Evolutionary conservation across 2,797 vertebrate species (phyloP).

Genomic region (Pogonophryne albipinna): DNA sequence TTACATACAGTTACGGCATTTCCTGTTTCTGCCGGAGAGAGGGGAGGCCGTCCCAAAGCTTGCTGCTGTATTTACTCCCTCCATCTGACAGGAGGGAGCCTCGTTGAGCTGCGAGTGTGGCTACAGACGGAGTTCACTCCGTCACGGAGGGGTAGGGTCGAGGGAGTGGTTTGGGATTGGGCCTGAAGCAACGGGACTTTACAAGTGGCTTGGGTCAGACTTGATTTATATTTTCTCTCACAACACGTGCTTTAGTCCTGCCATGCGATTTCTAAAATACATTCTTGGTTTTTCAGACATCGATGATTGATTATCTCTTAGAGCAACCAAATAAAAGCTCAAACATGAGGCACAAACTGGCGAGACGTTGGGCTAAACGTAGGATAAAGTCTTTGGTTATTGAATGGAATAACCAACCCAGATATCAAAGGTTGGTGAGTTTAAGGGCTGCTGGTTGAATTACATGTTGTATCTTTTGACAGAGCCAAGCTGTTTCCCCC

Average conservation of each 20-base stretch:
- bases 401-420: neutral
- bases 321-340: neutral
- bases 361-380: no score
- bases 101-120: no score
- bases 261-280: no score
- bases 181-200: constrained; percentile 6
- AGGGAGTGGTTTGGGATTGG: no score
- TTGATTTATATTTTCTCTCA: constrained; percentile 19
- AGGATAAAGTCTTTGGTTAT: no score
- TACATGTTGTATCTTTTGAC: neutral
- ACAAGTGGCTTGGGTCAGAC: constrained; percentile 8
- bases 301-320: neutral
- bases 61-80: no score
- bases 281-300: neutral
- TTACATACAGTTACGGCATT: no score
- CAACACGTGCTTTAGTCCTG: constrained; percentile 15
- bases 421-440: neutral
- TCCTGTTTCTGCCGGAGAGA: no score
- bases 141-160: no score
- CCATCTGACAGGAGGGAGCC: no score
- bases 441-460: neutral
- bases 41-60: no score
- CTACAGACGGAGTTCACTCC: no score
- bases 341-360: neutral
- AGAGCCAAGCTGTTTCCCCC: neutral